Evolutionary conservation across 2,113 vertebrate species (phyloP).

Genomic region (Balaeniceps rex): DNA sequence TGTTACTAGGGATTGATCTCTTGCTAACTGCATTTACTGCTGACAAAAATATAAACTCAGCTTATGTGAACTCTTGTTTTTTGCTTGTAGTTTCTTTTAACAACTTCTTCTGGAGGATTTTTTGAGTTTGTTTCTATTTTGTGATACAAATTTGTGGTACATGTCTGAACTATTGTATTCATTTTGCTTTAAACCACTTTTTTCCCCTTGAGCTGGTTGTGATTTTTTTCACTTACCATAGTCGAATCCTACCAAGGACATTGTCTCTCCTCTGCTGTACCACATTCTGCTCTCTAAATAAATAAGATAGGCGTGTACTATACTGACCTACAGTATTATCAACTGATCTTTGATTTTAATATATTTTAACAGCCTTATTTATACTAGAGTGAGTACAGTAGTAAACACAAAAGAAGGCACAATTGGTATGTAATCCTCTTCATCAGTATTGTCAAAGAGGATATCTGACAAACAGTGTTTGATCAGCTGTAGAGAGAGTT

Average conservation of each 20-base stretch:
- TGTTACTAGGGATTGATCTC: background rate
- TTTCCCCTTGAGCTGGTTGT: background rate
- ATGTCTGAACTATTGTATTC: background rate
- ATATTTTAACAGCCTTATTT: background rate
- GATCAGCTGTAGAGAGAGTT: background rate
- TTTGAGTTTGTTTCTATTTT: background rate
- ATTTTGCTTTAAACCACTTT: background rate
- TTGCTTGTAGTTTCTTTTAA: background rate
- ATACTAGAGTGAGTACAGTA: background rate
- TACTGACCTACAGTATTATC: background rate
- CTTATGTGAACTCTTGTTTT: accelerated
- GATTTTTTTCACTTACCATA: background rate
- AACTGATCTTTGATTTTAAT: background rate
- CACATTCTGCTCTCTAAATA: background rate
- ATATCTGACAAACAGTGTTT: background rate
- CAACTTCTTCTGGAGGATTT: background rate
- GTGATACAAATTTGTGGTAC: background rate
- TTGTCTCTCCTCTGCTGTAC: background rate
- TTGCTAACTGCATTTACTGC: background rate
- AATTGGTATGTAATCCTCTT: background rate
- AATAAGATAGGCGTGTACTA: background rate
- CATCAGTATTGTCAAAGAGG: background rate
- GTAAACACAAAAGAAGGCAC: background rate
- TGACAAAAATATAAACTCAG: background rate
- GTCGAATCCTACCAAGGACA: background rate